Percentiles rank a stretch among this genome's conserved stretches.
Conservation (phyloP, 2,888 invertebrate genomes). For the Cephus rjabovi region DNA sequence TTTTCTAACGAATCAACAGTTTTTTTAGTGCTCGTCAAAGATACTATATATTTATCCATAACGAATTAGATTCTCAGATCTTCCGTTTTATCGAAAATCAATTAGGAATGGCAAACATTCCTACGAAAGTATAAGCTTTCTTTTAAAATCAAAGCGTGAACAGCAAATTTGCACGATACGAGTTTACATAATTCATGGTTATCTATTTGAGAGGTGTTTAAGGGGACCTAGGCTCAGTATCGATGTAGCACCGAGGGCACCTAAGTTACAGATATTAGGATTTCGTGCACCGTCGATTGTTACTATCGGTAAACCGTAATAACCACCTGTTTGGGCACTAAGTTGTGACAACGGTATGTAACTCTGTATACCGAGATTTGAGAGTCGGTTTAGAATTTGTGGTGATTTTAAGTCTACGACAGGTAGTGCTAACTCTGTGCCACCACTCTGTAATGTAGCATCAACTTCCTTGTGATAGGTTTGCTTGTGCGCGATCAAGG, state of each 20-base stretch:
- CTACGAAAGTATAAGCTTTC: too few species aligned
- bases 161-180: slow-evolving; percentile 2
- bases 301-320: slow-evolving; percentile 79
- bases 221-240: slow-evolving; percentile 80
- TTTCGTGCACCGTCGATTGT: slow-evolving; percentile 75
- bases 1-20: too few species aligned
- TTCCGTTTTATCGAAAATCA: too few species aligned
- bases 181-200: slow-evolving; percentile 46
- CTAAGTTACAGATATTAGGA: slow-evolving; percentile 71
- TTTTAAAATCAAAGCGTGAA: too few species aligned
- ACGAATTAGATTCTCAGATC: too few species aligned
- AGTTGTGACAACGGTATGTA: slow-evolving; percentile 79
- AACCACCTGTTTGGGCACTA: slow-evolving; percentile 71
- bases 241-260: slow-evolving; percentile 77
- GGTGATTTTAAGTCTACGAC: slow-evolving; percentile 79
- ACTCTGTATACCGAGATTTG: slow-evolving; percentile 77
- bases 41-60: too few species aligned
- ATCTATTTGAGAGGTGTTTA: slow-evolving; percentile 67
- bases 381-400: slow-evolving; percentile 74
- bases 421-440: slow-evolving; percentile 77
- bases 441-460: slow-evolving; percentile 53
- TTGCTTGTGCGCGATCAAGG: slow-evolving; percentile 74
- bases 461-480: slow-evolving; percentile 71
- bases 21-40: too few species aligned
- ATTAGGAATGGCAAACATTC: too few species aligned